Evolutionary conservation across 2,888 invertebrate genomes (phyloP), one percentile per base, ranked within the genome.

Genomic region (Pemphredon lugubris): DNA sequence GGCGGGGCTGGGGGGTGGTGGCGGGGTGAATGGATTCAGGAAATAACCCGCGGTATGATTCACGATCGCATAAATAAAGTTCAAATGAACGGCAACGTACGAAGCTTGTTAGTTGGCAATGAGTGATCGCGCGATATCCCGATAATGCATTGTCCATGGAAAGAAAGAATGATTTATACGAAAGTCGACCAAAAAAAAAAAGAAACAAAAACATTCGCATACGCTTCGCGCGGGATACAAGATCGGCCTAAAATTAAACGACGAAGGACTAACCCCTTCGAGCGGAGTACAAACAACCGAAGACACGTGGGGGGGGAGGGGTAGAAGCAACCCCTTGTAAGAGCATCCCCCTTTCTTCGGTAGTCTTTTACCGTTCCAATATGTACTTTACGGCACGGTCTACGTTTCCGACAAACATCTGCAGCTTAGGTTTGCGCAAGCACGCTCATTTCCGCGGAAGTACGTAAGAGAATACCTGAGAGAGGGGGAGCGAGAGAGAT

Each of bases 101-200:
- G 58, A 26, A 47, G 53, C 45, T 39, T 30, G 58, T 48, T 58
- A 32, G 34, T 45, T 7, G 57, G 14, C 37, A 42, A 39, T 16
- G 1, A 50, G 30, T 63, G 59, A 73, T 77, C 40, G 13, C 30
- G 39, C 58, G 47, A 73, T 66, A 60, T 42, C 23, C 13, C 67
- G 74, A 73, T 77, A 67, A 67, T 55, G 44, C 47, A 14, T 42
- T 59, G n/a, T n/a, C 34, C 3, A n/a, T 1, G 1, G 11, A 0
- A n/a, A n/a, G n/a, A 34, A 1, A 34, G n/a, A n/a, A n/a, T n/a
- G n/a, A n/a, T n/a, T n/a, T n/a, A n/a, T n/a, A n/a, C n/a, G 11
- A 1, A 11, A n/a, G 34, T 11, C 2, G 2, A 11, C 11, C 11
- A 2, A 34, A 34, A 50, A 7, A 21, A 4, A 16, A 47, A 44